phyloP scores from a whole-genome alignment of 2,113 vertebrate species.

The Eublepharis macularius region DNA sequence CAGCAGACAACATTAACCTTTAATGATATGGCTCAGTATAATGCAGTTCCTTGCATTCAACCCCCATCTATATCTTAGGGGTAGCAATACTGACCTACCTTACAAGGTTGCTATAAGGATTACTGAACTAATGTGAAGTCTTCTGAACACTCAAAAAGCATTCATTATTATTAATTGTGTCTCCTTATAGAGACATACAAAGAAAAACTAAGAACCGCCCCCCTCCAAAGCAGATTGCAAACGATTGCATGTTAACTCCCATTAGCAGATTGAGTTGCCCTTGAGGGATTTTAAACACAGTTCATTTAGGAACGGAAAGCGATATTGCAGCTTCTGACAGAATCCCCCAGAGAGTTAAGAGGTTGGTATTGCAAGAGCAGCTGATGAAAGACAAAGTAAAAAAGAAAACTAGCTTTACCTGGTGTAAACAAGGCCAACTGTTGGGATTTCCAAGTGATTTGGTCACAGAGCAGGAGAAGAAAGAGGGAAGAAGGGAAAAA shows the following conservation, averaged over 20 bases:
- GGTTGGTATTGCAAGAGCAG: constrained; percentile 63
- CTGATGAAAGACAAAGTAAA: constrained; percentile 80
- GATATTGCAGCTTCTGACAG: constrained; percentile 57
- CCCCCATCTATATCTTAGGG: no score
- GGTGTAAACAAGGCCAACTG: constrained; percentile 98
- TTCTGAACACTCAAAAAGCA: background rate
- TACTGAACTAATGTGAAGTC: background rate
- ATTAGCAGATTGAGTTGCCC: constrained; percentile 9
- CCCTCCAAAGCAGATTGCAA: constrained; percentile 23
- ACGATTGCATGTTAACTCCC: constrained; percentile 21
- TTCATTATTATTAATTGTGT: background rate
- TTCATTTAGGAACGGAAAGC: background rate
- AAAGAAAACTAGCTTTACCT: constrained; percentile 83
- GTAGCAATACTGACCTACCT: background rate
- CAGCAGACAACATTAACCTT: no score
- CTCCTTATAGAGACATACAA: background rate
- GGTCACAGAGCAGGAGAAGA: constrained; percentile 51
- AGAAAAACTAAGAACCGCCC: background rate
- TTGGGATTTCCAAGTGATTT: constrained; percentile 65
- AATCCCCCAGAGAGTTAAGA: constrained; percentile 57
- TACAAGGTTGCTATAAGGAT: background rate
- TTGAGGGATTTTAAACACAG: constrained; percentile 29
- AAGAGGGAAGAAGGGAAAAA: constrained; percentile 24
- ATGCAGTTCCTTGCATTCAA: background rate
- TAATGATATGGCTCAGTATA: no score